Conservation (phyloP, 2,797 vertebrate species). For the Sebastes elongatus region DNA sequence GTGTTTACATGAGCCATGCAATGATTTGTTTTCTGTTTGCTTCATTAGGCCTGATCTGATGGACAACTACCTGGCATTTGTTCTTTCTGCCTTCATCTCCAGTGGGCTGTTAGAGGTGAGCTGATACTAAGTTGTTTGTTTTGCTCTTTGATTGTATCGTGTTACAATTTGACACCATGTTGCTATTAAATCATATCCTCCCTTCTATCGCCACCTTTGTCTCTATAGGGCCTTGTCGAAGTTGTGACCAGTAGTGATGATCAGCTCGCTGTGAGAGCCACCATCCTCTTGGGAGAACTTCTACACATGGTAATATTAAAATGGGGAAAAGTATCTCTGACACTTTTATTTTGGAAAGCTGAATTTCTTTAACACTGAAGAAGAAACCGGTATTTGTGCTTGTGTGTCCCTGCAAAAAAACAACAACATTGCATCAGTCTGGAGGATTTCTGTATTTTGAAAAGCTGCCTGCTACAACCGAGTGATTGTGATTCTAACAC, state of each 20-base stretch:
- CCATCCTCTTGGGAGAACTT: slow-evolving; percentile 96
- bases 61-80: slow-evolving; percentile 98
- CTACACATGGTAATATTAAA: slow-evolving; percentile 87
- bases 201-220: not conserved
- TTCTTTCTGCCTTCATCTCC: slow-evolving; percentile 95
- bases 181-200: not conserved
- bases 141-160: not conserved
- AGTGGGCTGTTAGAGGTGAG: slow-evolving; percentile 95
- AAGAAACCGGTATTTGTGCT: not conserved
- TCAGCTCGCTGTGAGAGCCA: slow-evolving; percentile 92
- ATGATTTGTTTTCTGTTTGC: not conserved
- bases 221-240: slow-evolving; percentile 91
- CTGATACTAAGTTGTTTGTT: not conserved
- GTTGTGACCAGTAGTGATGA: slow-evolving; percentile 97
- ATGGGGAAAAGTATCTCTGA: not conserved
- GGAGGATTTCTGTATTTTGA: not conserved
- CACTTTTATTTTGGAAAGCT: not conserved
- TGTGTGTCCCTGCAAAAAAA: not conserved
- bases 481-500: not conserved
- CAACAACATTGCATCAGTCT: not conserved
- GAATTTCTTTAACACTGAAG: not conserved
- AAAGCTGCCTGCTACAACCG: not conserved
- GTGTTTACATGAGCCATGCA: not conserved
- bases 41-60: slow-evolving; percentile 93
- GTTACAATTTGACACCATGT: not conserved